Evolutionary conservation across 2,113 vertebrate species (phyloP).

Genomic region (Scomber japonicus): DNA sequence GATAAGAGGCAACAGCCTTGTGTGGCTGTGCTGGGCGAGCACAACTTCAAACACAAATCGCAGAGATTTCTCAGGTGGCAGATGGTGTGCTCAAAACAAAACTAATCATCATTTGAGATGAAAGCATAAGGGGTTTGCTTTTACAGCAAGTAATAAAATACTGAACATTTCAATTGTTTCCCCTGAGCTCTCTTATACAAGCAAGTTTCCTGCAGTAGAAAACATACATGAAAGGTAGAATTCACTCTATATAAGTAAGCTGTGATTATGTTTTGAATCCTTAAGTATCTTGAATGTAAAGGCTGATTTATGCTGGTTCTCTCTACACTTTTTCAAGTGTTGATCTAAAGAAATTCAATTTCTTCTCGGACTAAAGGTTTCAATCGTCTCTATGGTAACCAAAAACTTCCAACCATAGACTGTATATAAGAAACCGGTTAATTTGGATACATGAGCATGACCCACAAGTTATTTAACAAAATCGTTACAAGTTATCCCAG

Average conservation of each 20-base stretch:
- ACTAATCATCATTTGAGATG: constrained; percentile 69
- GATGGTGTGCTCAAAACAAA: constrained; percentile 61
- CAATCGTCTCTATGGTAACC: too few species aligned
- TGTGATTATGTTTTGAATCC: neutral
- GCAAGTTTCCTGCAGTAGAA: constrained; percentile 27
- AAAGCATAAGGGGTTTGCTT: constrained; percentile 45
- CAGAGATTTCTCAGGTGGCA: constrained; percentile 74
- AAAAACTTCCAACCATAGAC: too few species aligned
- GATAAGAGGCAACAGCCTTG: constrained; percentile 57
- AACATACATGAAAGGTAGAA: neutral
- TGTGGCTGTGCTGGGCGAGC: constrained; percentile 39
- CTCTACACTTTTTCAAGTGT: too few species aligned
- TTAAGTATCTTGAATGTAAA: neutral
- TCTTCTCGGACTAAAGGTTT: too few species aligned
- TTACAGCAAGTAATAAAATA: constrained; percentile 37
- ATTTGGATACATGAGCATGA: too few species aligned
- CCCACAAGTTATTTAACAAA: too few species aligned
- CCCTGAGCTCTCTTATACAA: neutral
- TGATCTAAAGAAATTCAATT: too few species aligned
- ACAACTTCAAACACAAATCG: constrained; percentile 60
- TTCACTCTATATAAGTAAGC: neutral
- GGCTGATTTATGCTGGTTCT: neutral
- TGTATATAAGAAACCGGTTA: too few species aligned
- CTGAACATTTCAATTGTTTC: constrained; percentile 14
- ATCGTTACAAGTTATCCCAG: too few species aligned